Conservation (phyloP, 2,113 vertebrate genomes). For the Lota lota region DNA sequence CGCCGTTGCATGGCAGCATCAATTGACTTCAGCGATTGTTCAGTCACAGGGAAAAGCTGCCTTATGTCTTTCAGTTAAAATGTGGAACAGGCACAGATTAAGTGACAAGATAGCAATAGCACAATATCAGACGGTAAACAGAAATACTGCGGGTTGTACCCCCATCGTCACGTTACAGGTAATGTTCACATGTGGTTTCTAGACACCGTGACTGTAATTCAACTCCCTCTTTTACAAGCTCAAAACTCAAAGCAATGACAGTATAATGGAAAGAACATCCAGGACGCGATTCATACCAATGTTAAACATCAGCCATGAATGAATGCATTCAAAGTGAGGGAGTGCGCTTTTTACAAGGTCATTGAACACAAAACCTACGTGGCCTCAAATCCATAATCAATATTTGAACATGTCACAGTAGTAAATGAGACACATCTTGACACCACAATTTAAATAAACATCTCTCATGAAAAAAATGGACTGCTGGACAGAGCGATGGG, state of each 20-base stretch:
- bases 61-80: too few relatives aligned
- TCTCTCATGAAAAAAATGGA: background rate
- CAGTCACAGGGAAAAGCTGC: too few relatives aligned
- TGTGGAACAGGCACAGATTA: too few relatives aligned
- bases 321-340: conserved; percentile 28
- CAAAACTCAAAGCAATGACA: conserved; percentile 30
- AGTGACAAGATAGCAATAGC: too few relatives aligned
- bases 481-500: background rate
- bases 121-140: too few relatives aligned
- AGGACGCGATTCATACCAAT: conserved; percentile 24
- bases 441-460: conserved; percentile 9
- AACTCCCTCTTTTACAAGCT: conserved; percentile 32
- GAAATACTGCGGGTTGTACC: too few relatives aligned
- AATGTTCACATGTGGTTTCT: background rate
- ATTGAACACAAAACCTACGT: conserved; percentile 36
- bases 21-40: too few relatives aligned
- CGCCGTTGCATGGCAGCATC: too few relatives aligned
- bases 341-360: conserved; percentile 29
- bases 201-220: conserved; percentile 20
- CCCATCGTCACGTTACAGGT: too few relatives aligned
- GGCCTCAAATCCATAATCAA: conserved; percentile 29
- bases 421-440: conserved; percentile 21
- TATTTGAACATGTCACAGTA: conserved; percentile 25
- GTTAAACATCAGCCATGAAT: conserved; percentile 32
- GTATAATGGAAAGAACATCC: conserved; percentile 40